Evolutionary conservation across 1,140 invertebrate genomes (phyloP).

Genomic region (Limonius californicus): DNA sequence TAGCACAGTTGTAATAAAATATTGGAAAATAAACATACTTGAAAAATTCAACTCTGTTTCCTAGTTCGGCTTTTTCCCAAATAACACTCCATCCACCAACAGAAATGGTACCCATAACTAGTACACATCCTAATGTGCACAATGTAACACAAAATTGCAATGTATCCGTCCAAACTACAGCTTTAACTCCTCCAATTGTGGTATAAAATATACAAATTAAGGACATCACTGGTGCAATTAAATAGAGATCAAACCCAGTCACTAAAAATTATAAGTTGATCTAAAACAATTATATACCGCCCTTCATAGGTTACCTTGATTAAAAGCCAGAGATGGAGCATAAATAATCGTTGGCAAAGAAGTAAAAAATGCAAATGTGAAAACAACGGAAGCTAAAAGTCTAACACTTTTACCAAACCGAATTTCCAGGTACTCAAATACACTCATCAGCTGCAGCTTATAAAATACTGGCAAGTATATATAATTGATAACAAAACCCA

Average conservation of each 20-base stretch:
- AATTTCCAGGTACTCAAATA: conserved; percentile 63
- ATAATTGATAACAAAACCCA: conserved; percentile 57
- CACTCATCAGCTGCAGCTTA: conserved; percentile 67
- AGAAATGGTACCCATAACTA: conserved; percentile 58
- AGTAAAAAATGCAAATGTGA: conserved; percentile 35
- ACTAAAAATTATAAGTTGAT: neutral
- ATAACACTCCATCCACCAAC: conserved; percentile 59
- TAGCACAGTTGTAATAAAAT: too few species aligned
- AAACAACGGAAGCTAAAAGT: conserved; percentile 56
- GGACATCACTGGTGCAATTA: conserved; percentile 59
- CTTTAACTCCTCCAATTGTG: conserved; percentile 69
- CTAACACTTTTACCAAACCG: conserved; percentile 52
- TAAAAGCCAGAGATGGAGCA: conserved; percentile 79
- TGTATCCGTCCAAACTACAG: conserved; percentile 70
- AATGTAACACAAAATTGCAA: conserved; percentile 67
- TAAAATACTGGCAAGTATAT: conserved; percentile 67
- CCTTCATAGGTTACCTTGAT: conserved; percentile 73
- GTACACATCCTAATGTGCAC: conserved; percentile 60
- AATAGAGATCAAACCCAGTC: neutral
- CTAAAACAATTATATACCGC: too few species aligned
- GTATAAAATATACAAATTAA: conserved; percentile 76
- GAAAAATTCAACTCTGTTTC: conserved; percentile 50
- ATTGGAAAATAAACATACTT: neutral
- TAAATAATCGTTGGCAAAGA: conserved; percentile 53
- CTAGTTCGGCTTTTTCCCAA: conserved; percentile 48